phyloP scores from a whole-genome alignment of 2,797 vertebrate species.

The Chanos chanos region DNA sequence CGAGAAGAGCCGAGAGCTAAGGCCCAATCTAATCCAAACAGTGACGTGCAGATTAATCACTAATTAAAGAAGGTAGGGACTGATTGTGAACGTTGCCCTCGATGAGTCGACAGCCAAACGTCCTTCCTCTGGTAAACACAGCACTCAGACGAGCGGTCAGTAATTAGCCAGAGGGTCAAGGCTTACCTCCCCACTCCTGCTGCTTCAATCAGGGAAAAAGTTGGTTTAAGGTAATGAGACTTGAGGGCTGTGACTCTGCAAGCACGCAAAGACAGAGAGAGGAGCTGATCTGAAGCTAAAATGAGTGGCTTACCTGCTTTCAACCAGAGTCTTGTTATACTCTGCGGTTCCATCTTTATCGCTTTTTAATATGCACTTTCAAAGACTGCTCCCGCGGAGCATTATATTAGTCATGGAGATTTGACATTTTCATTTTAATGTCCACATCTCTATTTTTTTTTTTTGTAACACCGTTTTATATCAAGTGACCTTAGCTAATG shows the following conservation, averaged over 20 bases:
- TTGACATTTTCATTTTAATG: too few species aligned
- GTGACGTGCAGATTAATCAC: conserved; percentile 48
- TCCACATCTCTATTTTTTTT: too few species aligned
- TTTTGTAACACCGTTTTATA: too few species aligned
- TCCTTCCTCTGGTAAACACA: conserved; percentile 59
- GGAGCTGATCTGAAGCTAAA: not conserved
- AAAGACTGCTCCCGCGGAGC: too few species aligned
- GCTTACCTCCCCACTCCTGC: conserved; percentile 50
- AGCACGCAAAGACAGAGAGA: conserved; percentile 26
- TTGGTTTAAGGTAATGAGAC: conserved; percentile 42
- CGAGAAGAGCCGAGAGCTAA: conserved; percentile 15
- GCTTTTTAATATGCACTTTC: not conserved
- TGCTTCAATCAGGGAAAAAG: conserved; percentile 53
- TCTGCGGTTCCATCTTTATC: too few species aligned
- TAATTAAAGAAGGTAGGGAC: conserved; percentile 53
- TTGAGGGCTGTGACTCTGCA: conserved; percentile 13
- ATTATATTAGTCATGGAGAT: too few species aligned
- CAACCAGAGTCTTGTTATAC: too few species aligned
- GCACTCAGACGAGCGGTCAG: conserved; percentile 36
- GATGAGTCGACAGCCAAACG: conserved; percentile 48
- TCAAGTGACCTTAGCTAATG: too few species aligned
- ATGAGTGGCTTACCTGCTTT: conserved; percentile 8
- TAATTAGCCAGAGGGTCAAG: conserved; percentile 63
- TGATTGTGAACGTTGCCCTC: conserved; percentile 53
- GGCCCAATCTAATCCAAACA: conserved; percentile 52